Base-by-base conservation (phyloP, 2,113 vertebrate species). In the Triplophysa dalaica region DNA sequence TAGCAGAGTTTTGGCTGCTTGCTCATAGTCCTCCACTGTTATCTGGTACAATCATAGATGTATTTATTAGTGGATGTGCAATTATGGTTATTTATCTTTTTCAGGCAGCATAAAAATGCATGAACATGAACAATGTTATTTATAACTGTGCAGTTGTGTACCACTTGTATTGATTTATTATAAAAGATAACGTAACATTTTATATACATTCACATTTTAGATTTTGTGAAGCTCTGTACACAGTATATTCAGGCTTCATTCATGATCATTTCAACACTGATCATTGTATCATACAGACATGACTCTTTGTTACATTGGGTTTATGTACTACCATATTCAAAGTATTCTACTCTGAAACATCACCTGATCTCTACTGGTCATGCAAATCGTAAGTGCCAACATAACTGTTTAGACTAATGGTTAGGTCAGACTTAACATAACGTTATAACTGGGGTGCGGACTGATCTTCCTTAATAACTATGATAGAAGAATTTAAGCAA, bases 21-120 rank as follows among this genome's bases (percentile, higher is more conserved):
- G 95, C 83, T 98, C 96, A 24, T 99, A 98, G 88, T 99, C 96
- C 82, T 99, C 98, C 22, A 99, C 93, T 0, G 96, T 98, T 85
- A 98, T 92, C 98, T 99, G 90, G 8, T 89, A 82, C 78, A 73
- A 86, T 22, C 70, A 33, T 7, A 75, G 10, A 72, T 29, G 0
- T 29, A 65, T 24, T 3, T 0, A 70, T 75, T 19, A 7, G n/a
- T 54, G 3, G 22, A 52, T 33, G 29, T 76, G 1, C 41, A 64
- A 16, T 38, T 29, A 21, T 12, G 14, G 14, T 19, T 2, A 54
- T 54, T 52, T 17, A 54, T 16, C 50, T 54, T 14, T 54, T 54
- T 54, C 16, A 54, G 50, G 50, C 50, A 17, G 14, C 19, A 58
- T 21, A 58, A 58, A 21, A 21, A n/a, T 58, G 54, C 19, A 21